Percentiles rank a stretch among this genome's conserved stretches.
Evolutionary conservation across 2,113 vertebrate species (phyloP).

Genomic region (Chrysochloris asiatica): DNA sequence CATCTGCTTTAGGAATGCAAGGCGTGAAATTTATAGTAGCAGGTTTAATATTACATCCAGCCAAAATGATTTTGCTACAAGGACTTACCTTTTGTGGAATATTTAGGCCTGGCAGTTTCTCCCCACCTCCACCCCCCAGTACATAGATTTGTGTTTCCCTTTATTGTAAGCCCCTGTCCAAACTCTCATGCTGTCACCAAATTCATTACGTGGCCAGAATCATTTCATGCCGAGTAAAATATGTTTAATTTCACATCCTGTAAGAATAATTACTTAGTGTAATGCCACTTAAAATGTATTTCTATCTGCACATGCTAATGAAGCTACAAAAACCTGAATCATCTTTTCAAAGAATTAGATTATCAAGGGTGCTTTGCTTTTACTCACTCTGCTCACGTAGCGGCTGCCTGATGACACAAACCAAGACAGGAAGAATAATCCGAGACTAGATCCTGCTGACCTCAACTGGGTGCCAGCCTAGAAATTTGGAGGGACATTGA

Average conservation of each 20-base stretch:
- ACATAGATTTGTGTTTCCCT: slow-evolving; percentile 41
- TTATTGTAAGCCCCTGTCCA: slow-evolving; percentile 76
- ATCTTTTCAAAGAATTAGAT: slow-evolving; percentile 70
- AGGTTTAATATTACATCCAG: slow-evolving; percentile 89
- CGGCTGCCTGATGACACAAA: slow-evolving; percentile 46
- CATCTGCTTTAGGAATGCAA: slow-evolving; percentile 85
- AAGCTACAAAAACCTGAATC: slow-evolving; percentile 78
- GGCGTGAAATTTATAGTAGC: slow-evolving; percentile 90
- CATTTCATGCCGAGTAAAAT: slow-evolving; percentile 87
- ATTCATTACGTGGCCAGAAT: slow-evolving; percentile 83
- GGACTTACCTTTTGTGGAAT: slow-evolving; percentile 87
- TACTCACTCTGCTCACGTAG: neutral
- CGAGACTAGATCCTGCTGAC: neutral
- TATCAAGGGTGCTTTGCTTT: slow-evolving; percentile 51
- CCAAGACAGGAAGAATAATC: neutral
- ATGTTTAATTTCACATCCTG: slow-evolving; percentile 88
- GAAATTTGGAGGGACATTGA: neutral
- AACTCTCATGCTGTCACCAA: slow-evolving; percentile 85
- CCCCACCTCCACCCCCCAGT: neutral
- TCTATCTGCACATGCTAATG: slow-evolving; percentile 84
- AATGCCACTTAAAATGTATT: slow-evolving; percentile 88
- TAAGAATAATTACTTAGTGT: slow-evolving; percentile 89
- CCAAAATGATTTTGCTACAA: slow-evolving; percentile 86
- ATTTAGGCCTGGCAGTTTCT: neutral
- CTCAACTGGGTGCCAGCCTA: neutral